phyloP scores from a whole-genome alignment of 2,113 vertebrate genomes.

The Suncus etruscus region DNA sequence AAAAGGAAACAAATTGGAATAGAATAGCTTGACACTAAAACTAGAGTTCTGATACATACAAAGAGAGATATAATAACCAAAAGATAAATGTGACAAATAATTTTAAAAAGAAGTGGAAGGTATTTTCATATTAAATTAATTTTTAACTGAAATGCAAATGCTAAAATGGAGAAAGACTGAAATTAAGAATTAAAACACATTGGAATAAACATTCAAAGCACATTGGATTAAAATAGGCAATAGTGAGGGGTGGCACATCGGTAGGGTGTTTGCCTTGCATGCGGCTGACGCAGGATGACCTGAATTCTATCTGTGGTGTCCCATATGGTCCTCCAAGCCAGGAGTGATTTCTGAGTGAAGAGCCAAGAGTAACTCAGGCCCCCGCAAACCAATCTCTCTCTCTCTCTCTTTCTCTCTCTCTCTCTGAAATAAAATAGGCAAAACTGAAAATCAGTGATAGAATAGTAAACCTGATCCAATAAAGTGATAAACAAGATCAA shows the following conservation, averaged over 20 bases:
- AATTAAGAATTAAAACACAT: not conserved
- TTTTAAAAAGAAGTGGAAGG: not conserved
- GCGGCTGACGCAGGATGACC: too few species aligned
- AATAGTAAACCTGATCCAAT: not conserved
- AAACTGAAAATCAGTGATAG: not conserved
- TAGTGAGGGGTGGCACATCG: too few species aligned
- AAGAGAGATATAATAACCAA: not conserved
- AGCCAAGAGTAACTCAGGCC: too few species aligned
- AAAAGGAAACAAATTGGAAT: not conserved
- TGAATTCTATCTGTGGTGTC: too few species aligned
- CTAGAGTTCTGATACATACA: not conserved
- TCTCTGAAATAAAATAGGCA: too few species aligned
- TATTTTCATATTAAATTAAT: not conserved
- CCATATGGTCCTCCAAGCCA: too few species aligned
- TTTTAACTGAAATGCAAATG: not conserved
- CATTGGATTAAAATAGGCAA: not conserved
- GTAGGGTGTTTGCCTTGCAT: too few species aligned
- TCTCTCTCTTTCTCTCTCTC: too few species aligned
- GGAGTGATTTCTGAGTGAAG: too few species aligned
- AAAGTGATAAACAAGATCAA: too few species aligned
- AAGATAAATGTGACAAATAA: too few species aligned
- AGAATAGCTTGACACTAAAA: not conserved
- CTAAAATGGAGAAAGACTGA: not conserved
- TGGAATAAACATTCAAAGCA: not conserved
- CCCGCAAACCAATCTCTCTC: too few species aligned